Percentiles rank a stretch among this genome's conserved stretches.
Conservation (phyloP, 1,140 invertebrate species). For the Drosophila lini region DNA sequence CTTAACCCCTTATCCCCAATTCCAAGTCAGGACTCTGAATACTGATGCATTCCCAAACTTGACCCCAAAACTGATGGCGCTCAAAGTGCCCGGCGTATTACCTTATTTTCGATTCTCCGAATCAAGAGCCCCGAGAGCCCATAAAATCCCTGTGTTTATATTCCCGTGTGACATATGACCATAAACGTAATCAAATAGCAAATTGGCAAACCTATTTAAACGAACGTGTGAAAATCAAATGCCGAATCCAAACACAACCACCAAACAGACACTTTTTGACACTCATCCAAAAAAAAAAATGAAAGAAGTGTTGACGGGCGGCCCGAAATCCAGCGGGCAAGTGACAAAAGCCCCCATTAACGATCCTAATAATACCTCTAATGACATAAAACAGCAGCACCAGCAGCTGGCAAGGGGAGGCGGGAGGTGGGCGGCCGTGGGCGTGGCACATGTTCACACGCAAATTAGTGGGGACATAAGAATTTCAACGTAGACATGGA, state of each 20-base stretch:
- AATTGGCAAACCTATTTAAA: slow-evolving; percentile 75
- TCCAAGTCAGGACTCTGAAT: slow-evolving; percentile 11
- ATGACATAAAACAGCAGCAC: slow-evolving; percentile 79
- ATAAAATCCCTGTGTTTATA: slow-evolving; percentile 21
- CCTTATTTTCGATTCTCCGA: slow-evolving; percentile 7
- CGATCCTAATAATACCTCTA: slow-evolving; percentile 82
- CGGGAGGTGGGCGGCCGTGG: slow-evolving; percentile 10
- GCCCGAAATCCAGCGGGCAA: slow-evolving; percentile 56
- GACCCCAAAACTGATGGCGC: background rate
- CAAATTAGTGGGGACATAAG: slow-evolving; percentile 83
- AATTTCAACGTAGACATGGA: slow-evolving; percentile 64
- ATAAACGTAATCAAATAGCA: slow-evolving; percentile 58
- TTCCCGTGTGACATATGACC: slow-evolving; percentile 23
- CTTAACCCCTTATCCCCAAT: background rate
- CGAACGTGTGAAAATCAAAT: slow-evolving; percentile 76
- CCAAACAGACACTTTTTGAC: slow-evolving; percentile 72
- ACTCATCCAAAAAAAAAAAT: slow-evolving; percentile 49
- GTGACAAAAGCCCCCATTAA: slow-evolving; percentile 78
- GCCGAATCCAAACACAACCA: slow-evolving; percentile 60
- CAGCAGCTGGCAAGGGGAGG: slow-evolving; percentile 16
- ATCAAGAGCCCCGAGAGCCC: slow-evolving; percentile 6
- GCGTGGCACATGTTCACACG: slow-evolving; percentile 71
- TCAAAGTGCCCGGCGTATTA: background rate
- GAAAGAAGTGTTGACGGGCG: slow-evolving; percentile 40
- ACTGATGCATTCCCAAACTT: background rate